Conservation (phyloP, 92 coral and sea anemone species). For the Scolanthus callimorphus region DNA sequence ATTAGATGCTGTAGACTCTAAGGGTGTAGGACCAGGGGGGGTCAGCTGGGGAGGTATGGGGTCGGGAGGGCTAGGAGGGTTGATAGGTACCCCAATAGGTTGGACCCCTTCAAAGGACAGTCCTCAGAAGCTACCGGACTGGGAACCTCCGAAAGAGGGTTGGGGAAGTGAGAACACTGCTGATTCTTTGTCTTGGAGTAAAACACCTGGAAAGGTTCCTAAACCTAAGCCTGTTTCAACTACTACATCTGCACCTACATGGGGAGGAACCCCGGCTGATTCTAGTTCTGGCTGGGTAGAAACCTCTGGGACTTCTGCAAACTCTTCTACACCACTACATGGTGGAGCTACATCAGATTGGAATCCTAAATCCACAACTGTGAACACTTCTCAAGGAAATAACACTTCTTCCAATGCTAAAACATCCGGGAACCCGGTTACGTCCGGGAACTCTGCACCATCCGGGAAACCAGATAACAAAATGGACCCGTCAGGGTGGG, state of each 20-base stretch:
- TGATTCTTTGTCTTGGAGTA: conserved; percentile 57
- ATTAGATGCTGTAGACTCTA: conserved; percentile 80
- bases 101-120: conserved; percentile 45
- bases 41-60: conserved; percentile 60
- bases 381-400: conserved; percentile 3
- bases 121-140: conserved; percentile 7
- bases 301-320: conserved; percentile 26
- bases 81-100: conserved; percentile 62
- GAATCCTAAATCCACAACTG: conserved; percentile 7
- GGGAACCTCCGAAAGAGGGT: conserved; percentile 2
- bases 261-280: conserved; percentile 95
- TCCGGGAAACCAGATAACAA: conserved; percentile 12
- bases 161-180: conserved; percentile 12
- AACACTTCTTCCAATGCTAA: conserved; percentile 19
- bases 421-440: too few species aligned
- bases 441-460: conserved; percentile 21
- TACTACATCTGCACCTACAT: conserved; percentile 43
- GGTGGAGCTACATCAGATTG: conserved; percentile 14
- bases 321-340: conserved; percentile 17
- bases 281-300: conserved; percentile 78
- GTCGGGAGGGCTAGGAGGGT: conserved; percentile 81
- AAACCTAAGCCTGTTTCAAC: conserved; percentile 43
- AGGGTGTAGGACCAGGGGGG: conserved; percentile 70
- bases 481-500: conserved; percentile 79
- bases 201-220: conserved; percentile 92